A percentile compares a stretch with the other conserved stretches of the same genome.
Conservation (phyloP, 2,113 vertebrate species). For the Felis catus region F.catus_Fca126_mat1.0 CM031413.1:5622501-5623000, state of each 20-base stretch:
- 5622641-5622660: not conserved
- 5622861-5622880: not conserved
- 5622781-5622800: not conserved
- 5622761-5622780: not conserved
- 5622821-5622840: conserved; percentile 29
- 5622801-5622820: conserved; percentile 2
- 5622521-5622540: not conserved
- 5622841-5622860: not conserved
- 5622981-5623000: not conserved
- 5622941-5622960: not conserved
- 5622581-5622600: conserved; percentile 29
- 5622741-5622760: not conserved
- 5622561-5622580: not conserved
- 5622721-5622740: not conserved
- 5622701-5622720: conserved; percentile 54
- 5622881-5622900: not conserved
- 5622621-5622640: not conserved
- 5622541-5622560: not conserved
- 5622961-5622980: not conserved
- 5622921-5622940: not conserved
- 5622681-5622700: not conserved
- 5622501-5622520: not conserved
- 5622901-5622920: not conserved
- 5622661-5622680: conserved; percentile 63
- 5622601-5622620: conserved; percentile 49